Conservation (phyloP, 2,113 vertebrate genomes). For the Centropus unirufus region DNA sequence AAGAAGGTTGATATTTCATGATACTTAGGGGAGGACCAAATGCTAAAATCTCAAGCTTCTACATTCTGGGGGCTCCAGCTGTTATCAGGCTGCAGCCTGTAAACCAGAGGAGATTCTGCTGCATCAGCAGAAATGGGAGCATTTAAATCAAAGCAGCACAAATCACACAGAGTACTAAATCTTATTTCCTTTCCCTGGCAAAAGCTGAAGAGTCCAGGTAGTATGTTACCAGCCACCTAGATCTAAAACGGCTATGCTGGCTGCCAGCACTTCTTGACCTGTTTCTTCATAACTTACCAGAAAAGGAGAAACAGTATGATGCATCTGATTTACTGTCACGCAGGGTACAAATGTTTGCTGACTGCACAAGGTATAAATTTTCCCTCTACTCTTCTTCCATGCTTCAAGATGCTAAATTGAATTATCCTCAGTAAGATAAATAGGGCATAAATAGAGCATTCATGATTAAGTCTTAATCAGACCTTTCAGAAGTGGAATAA, state of each 20-base stretch:
- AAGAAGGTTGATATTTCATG: background rate
- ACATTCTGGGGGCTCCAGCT: background rate
- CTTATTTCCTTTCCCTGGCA: background rate
- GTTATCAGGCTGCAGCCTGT: background rate
- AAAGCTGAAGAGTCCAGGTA: constrained; percentile 3
- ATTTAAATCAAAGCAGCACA: background rate
- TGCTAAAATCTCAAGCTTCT: background rate
- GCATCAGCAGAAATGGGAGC: constrained; percentile 22
- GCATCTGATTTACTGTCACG: background rate
- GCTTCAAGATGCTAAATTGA: background rate
- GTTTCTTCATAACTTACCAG: constrained; percentile 17
- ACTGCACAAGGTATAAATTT: background rate
- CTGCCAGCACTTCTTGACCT: constrained; percentile 1
- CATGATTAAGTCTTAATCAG: background rate
- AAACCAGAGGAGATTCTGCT: background rate
- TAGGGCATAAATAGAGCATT: background rate
- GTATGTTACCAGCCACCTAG: background rate
- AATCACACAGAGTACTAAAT: background rate
- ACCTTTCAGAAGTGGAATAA: background rate
- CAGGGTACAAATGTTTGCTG: constrained; percentile 15
- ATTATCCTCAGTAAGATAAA: background rate
- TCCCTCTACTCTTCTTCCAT: background rate
- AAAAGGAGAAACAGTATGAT: background rate
- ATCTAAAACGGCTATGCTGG: background rate
- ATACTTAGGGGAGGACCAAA: background rate